Conservation (phyloP, 2,888 invertebrate species). For the Caenorhabditis becei region DNA sequence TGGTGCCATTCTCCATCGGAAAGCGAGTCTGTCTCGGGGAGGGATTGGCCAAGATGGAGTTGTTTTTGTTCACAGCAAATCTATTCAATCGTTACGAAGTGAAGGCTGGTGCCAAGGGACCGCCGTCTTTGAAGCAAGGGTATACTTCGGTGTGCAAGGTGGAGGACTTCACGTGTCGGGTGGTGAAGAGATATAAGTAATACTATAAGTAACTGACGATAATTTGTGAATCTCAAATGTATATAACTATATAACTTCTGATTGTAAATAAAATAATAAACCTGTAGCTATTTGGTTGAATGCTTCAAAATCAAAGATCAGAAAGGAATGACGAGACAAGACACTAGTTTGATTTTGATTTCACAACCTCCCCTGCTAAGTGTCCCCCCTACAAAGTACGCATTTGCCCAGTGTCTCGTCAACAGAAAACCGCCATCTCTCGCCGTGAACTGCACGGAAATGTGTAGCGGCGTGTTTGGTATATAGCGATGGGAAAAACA, state of each 20-base stretch:
- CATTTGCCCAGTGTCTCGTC: constrained; percentile 15
- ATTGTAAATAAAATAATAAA: too few species aligned
- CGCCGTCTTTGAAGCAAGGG: constrained; percentile 33
- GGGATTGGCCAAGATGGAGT: constrained; percentile 68
- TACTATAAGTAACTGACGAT: too few species aligned
- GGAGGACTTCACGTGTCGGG: constrained; percentile 27
- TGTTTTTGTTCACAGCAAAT: constrained; percentile 65
- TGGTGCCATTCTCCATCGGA: constrained; percentile 73
- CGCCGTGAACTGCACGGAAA: constrained; percentile 37
- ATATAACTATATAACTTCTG: too few species aligned
- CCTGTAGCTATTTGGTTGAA: too few species aligned
- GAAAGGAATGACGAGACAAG: too few species aligned
- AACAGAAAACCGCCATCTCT: background rate
- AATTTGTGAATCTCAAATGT: too few species aligned
- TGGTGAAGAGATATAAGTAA: constrained; percentile 36
- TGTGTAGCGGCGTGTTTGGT: constrained; percentile 27
- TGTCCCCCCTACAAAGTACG: constrained; percentile 57
- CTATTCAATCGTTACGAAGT: constrained; percentile 65
- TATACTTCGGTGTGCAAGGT: constrained; percentile 33
- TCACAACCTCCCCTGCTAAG: background rate
- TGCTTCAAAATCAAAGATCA: too few species aligned
- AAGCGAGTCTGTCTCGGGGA: constrained; percentile 70
- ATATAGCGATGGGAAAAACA: background rate
- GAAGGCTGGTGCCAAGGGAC: constrained; percentile 9
- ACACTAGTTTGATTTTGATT: too few species aligned